Percentiles rank a stretch among this genome's conserved stretches.
Evolutionary conservation across 2,888 invertebrate species (phyloP).

Genomic region (Xestia ashworthii): DNA sequence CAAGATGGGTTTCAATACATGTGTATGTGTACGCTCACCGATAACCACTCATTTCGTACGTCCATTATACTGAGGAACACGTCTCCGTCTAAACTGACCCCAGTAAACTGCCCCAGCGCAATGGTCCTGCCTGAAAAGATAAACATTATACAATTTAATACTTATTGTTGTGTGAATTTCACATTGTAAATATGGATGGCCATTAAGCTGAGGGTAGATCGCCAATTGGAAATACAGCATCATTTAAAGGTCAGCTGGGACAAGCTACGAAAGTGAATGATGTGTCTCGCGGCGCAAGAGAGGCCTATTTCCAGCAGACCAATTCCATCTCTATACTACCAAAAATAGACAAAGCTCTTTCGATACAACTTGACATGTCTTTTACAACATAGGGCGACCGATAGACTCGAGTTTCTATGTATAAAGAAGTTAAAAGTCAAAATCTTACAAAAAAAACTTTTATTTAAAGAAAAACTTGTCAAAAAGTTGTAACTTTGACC

Average conservation of each 20-base stretch:
- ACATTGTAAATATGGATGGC: not conserved
- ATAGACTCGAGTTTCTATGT: no score
- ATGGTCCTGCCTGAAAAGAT: conserved; percentile 92
- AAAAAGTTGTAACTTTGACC: no score
- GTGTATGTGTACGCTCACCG: conserved; percentile 91
- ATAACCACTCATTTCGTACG: conserved; percentile 98
- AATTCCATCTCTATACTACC: no score
- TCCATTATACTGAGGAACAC: conserved; percentile 97
- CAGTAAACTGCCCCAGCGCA: conserved; percentile 97
- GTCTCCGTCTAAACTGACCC: conserved; percentile 97
- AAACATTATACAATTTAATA: not conserved
- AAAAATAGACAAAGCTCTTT: no score
- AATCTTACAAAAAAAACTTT: no score
- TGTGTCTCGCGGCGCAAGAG: no score
- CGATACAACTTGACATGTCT: no score
- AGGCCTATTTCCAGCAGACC: no score
- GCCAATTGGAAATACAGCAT: not conserved
- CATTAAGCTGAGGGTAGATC: not conserved
- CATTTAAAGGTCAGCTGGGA: not conserved
- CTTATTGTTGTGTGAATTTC: not conserved
- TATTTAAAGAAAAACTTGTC: no score
- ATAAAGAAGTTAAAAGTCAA: no score
- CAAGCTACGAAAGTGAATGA: no score
- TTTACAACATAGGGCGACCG: no score
- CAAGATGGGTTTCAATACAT: not conserved